These are phyloP conservation scores for Monopis laevigella DNA, from an alignment of 2,888 invertebrate genomes.

Conservation along the genomic window DNA sequence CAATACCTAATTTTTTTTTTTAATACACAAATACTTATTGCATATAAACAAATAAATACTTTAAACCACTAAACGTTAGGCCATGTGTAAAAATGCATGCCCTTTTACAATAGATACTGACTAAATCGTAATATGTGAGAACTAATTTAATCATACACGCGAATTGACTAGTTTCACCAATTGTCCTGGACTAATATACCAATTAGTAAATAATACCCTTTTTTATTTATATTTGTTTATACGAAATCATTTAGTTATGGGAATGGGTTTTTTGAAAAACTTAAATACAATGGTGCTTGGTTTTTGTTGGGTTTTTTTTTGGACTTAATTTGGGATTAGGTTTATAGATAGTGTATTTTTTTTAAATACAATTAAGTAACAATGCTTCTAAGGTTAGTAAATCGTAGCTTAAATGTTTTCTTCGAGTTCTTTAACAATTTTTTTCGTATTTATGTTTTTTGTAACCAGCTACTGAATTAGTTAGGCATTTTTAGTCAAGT, in stretches of 20 bases:
- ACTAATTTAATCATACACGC: constrained; percentile 38
- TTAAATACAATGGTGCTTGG: constrained; percentile 1
- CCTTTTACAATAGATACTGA: not conserved
- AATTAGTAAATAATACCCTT: constrained; percentile 54
- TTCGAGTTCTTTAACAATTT: too few species aligned
- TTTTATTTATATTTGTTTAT: constrained; percentile 44
- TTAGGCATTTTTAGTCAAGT: too few species aligned
- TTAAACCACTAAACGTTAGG: not conserved
- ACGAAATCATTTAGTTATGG: constrained; percentile 33
- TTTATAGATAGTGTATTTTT: too few species aligned
- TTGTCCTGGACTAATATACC: constrained; percentile 42
- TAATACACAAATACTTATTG: not conserved
- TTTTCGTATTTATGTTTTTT: too few species aligned
- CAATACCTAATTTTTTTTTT: not conserved
- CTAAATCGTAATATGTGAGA: not conserved
- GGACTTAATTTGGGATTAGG: constrained; percentile 22
- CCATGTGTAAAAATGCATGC: constrained; percentile 1
- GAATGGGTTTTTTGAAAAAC: constrained; percentile 23
- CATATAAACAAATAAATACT: constrained; percentile 2
- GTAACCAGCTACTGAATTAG: too few species aligned
- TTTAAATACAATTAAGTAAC: too few species aligned
- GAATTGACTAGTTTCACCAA: constrained; percentile 52
- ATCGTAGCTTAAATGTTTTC: too few species aligned
- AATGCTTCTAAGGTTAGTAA: too few species aligned
- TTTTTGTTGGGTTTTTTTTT: constrained; percentile 28